Base-by-base conservation (phyloP, 92 coral and sea anemone species). In the Palythoa heliodiscus region DNA sequence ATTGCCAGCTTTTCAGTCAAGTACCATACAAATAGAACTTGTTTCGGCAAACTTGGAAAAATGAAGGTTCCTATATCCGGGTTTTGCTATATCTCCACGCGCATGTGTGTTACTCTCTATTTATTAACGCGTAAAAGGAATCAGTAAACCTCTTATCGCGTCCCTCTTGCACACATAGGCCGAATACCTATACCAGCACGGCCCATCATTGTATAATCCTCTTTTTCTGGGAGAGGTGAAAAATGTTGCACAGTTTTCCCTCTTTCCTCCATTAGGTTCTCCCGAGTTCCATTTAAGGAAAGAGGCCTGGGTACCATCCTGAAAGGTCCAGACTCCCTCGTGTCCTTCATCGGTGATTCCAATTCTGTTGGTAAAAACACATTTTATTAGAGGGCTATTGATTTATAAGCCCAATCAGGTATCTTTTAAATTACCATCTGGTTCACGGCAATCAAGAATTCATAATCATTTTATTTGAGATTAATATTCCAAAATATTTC, bases 321-420 rank as follows among this genome's bases (percentile, higher is more conserved):
- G 72, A 38, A 14, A 80, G n/a, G 25, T 80, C 84, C 84, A 80
- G 7, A 47, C 13, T 50, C 84, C 84, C 37, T 80, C 74, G 12
- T 80, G 84, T 14, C 60, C 58, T 40, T 63, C 22, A 16, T 80
- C 84, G 39, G 84, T 80, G 74, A 80, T 23, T 63, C 84, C 84
- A 24, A 80, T 80, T 68, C 71, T 80, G 54, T 53, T 38, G 10
- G 17, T 70, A 12, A 13, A 70, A 70, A 70, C 75, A 70, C 20
- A 70, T 4, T 13, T 70, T 15, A 11, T 23, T 16, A 70, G 7
- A 40, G 7, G 40, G 11, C 37, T 70, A 70, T 58, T 14, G 64
- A 58, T 5, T 19, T 58, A 58, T 58, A 9, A 14, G 17, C 20
- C 20, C 4, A 58, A 19, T 58, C 12, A 43, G 4, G 50, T 43